A percentile compares a stretch with the other conserved stretches of the same genome.
Conservation (phyloP, 2,888 invertebrate genomes). For the Netelia virgata region DNA sequence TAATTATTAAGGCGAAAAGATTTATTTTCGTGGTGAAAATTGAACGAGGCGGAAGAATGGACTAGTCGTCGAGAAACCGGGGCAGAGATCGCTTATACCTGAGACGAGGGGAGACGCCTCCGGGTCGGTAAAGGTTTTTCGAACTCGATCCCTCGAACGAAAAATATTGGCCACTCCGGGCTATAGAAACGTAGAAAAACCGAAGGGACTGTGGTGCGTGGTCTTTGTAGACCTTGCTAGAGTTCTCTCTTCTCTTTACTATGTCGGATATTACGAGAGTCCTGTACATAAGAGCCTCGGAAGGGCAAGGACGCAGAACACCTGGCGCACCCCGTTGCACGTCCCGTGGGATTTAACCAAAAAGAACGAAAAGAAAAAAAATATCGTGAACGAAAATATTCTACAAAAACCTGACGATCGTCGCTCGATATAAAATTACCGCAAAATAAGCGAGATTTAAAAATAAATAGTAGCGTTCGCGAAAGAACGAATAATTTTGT, state of each 20-base stretch:
- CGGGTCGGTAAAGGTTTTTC: not conserved
- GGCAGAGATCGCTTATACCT: constrained; percentile 3
- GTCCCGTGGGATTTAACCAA: constrained; percentile 53
- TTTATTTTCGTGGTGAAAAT: constrained; percentile 7
- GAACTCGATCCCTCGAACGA: not conserved
- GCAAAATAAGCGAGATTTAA: no score
- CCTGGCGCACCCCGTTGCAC: constrained; percentile 49
- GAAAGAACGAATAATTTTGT: no score
- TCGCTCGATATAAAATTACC: no score
- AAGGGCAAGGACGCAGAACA: constrained; percentile 63
- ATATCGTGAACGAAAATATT: not conserved
- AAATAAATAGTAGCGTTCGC: no score
- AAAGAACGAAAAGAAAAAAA: constrained; percentile 21
- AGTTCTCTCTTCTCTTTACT: not conserved
- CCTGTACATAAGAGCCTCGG: constrained; percentile 18
- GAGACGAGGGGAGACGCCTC: not conserved
- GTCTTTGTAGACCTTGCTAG: not conserved
- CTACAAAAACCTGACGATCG: no score
- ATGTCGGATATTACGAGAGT: not conserved
- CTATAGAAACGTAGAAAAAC: constrained; percentile 11
- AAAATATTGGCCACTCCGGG: constrained; percentile 38
- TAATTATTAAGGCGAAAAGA: not conserved
- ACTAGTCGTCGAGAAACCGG: not conserved
- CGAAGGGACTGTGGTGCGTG: constrained; percentile 1
- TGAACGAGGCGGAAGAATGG: not conserved